Percentiles rank a stretch among this genome's conserved stretches.
These are phyloP conservation scores for Montipora capricornis DNA, from an alignment of 64 coral and sea anemone species.

Conservation along the genomic window DNA sequence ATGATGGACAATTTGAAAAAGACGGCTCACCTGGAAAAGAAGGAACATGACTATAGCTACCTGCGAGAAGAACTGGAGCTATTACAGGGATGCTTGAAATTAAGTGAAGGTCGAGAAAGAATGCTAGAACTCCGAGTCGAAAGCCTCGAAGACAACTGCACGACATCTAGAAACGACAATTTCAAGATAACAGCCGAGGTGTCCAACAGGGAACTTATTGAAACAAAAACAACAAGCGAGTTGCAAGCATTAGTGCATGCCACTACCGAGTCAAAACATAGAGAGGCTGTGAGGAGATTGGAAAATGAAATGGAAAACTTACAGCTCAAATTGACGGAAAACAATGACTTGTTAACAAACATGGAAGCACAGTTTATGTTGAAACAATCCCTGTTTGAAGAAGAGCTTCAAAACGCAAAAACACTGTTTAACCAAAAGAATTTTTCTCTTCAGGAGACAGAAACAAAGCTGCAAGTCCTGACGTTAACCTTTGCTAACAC, in stretches of 20 bases:
- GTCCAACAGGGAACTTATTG: too few species aligned
- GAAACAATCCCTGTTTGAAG: not conserved
- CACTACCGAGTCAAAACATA: not conserved
- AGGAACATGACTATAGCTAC: not conserved
- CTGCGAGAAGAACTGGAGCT: slow-evolving; percentile 3
- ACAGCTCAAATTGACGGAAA: not conserved
- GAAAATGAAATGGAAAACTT: not conserved
- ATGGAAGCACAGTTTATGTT: not conserved
- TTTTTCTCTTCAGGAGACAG: not conserved
- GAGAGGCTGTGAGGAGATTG: not conserved
- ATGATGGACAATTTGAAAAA: too few species aligned
- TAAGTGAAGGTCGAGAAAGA: not conserved
- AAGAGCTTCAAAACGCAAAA: not conserved
- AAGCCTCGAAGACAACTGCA: not conserved
- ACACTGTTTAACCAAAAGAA: not conserved
- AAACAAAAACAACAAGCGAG: too few species aligned
- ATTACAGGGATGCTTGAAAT: not conserved
- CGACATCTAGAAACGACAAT: not conserved
- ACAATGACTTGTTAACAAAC: not conserved
- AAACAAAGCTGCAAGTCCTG: not conserved
- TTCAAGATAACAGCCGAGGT: too few species aligned
- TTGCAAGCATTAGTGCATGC: not conserved
- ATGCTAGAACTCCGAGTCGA: not conserved
- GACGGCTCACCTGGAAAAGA: too few species aligned
- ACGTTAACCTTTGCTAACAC: not conserved